Conservation (phyloP, 2,113 vertebrate species). For the Chelonoidis abingdonii region DNA sequence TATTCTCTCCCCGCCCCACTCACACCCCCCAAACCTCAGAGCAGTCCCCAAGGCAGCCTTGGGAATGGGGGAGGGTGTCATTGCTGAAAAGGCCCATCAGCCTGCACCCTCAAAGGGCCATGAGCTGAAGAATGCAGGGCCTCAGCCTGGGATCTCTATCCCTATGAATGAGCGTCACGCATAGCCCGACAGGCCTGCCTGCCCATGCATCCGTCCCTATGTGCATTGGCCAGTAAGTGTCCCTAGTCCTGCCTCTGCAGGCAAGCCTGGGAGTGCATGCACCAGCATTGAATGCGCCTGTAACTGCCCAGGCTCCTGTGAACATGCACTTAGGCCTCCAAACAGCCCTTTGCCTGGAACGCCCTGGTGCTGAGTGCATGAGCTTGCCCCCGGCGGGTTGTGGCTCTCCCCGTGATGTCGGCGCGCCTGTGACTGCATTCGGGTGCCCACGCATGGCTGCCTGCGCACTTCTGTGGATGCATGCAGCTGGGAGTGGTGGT, state of each 20-base stretch:
- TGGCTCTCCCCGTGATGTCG: too few species aligned
- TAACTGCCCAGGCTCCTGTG: not conserved
- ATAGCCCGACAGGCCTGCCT: too few species aligned
- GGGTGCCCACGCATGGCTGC: too few species aligned
- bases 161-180: not conserved
- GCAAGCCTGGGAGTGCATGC: too few species aligned
- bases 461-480: too few species aligned
- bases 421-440: too few species aligned
- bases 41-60: rapidly evolving
- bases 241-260: too few species aligned
- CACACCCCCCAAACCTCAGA: not conserved
- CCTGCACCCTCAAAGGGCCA: not conserved
- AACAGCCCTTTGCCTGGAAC: not conserved
- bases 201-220: too few species aligned
- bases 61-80: not conserved
- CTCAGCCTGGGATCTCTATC: not conserved
- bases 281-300: too few species aligned
- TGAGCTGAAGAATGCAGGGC: not conserved
- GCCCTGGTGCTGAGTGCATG: too few species aligned
- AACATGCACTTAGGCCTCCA: not conserved
- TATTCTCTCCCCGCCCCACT: not conserved
- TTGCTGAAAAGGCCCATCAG: not conserved
- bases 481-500: too few species aligned
- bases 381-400: not conserved
- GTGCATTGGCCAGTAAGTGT: too few species aligned